A percentile compares a stretch with the other conserved stretches of the same genome.
Evolutionary conservation across 1,140 invertebrate species (phyloP).

Genomic region (Lerema accius): DNA sequence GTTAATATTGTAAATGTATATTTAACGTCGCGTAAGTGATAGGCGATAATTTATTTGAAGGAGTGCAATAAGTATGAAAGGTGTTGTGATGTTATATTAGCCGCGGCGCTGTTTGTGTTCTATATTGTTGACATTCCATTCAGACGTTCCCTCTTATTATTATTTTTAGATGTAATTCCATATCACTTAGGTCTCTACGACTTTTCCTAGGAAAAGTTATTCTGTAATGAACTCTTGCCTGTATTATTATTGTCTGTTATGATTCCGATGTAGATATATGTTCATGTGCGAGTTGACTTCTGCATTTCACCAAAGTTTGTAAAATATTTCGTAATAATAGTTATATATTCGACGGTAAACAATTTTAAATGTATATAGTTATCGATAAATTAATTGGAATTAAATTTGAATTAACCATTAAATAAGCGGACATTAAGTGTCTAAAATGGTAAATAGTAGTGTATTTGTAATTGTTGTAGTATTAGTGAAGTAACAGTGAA

Average conservation of each 20-base stretch:
- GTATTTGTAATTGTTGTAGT: constrained; percentile 82
- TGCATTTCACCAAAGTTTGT: constrained; percentile 82
- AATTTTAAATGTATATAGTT: constrained; percentile 82
- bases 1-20: constrained; percentile 82
- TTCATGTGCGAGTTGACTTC: constrained; percentile 73
- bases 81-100: constrained; percentile 76
- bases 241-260: constrained; percentile 43
- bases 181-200: constrained; percentile 51
- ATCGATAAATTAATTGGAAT: constrained; percentile 72
- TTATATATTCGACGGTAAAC: constrained; percentile 76
- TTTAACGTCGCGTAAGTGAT: constrained; percentile 71
- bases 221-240: constrained; percentile 49
- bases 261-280: constrained; percentile 63
- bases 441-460: constrained; percentile 81
- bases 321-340: constrained; percentile 81
- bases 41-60: constrained; percentile 74
- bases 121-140: constrained; percentile 74
- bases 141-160: constrained; percentile 60
- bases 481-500: constrained; percentile 74
- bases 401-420: constrained; percentile 73
- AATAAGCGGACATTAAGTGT: constrained; percentile 75
- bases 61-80: constrained; percentile 80
- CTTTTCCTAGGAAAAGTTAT: constrained; percentile 47
- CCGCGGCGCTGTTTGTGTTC: constrained; percentile 56
- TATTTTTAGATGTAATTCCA: constrained; percentile 61